Base-by-base conservation (phyloP, 2,888 invertebrate genomes). In the Lasioglossum malachurum region DNA sequence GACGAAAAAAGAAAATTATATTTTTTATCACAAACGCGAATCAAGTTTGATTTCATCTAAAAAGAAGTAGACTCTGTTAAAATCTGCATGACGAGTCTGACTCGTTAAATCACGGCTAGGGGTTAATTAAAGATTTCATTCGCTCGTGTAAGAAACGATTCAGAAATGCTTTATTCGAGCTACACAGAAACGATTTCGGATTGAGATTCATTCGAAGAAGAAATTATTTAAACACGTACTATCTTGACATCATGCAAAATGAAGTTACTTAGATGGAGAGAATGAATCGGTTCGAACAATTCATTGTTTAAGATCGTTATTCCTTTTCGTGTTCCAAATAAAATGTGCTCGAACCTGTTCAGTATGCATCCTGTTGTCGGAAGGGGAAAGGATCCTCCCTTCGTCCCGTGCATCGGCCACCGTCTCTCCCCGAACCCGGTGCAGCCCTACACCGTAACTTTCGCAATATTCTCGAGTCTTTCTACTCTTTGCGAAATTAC, bases 401-500 rank as follows among this genome's bases (percentile, higher is more conserved):
- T 75, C 74, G 38, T 71, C 27, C 72, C 72, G 23, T n/a, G 41
- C 57, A 78, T 75, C 80, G 76, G 46, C 67, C 80, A 57, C 57
- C 75, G 1, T 67, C 71, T 16, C 31, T 35, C 53, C n/a, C 35
- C 44, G 35, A 12, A 57, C 73, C 46, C 35, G 2, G 19, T 53
- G 53, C 53, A 23, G 53, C 53, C 53, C 53, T n/a, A 53, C 53
- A 53, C 35, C 75, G 72, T 90, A 93, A 93, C 93, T 93, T 92
- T 91, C 86, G 92, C 93, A 93, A 93, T 93, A 93, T 93, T 91
- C 92, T 89, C 89, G 82, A 87, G 90, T 90, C 92, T 91, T 92
- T 92, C 91, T 88, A 91, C 91, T 92, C 89, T 86, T 89, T 85
- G 87, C 83, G 89, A 91, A 91, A 91, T 91, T 91, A 91, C 84